Evolutionary conservation across 2,888 invertebrate species (phyloP).

Genomic region (Tachystola acroxantha): DNA sequence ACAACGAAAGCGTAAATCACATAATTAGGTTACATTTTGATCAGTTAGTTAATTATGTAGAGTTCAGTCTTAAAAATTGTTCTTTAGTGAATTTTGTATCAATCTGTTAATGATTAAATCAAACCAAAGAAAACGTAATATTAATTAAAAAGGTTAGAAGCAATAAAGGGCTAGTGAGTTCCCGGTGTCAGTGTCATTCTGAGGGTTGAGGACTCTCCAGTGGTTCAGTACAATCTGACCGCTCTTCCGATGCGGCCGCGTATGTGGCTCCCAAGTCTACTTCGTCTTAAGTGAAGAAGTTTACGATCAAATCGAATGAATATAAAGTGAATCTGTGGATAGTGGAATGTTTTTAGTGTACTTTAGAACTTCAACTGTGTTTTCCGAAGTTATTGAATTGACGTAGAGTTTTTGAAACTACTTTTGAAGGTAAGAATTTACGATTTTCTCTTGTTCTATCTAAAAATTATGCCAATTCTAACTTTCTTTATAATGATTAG

Average conservation of each 20-base stretch:
- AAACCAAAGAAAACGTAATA: too few relatives aligned
- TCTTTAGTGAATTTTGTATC: too few relatives aligned
- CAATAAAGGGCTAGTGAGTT: not conserved
- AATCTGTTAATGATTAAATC: too few relatives aligned
- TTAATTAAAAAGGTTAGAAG: not conserved
- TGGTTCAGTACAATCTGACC: conserved; percentile 43
- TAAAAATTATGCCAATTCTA: too few relatives aligned
- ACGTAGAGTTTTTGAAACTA: not conserved
- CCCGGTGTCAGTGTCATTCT: not conserved
- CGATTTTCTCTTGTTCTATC: not conserved
- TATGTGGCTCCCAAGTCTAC: conserved; percentile 16
- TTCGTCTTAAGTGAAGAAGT: conserved; percentile 4
- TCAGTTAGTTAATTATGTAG: too few relatives aligned
- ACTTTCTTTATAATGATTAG: too few relatives aligned
- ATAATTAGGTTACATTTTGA: too few relatives aligned
- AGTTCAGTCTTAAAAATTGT: too few relatives aligned
- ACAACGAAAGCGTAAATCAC: too few relatives aligned
- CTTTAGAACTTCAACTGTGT: not conserved
- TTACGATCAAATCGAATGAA: too few relatives aligned
- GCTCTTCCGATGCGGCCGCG: conserved; percentile 29
- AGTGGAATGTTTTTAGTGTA: conserved; percentile 5
- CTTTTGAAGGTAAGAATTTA: not conserved
- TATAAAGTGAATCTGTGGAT: conserved; percentile 10
- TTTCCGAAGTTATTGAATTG: not conserved
- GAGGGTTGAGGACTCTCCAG: conserved; percentile 1